Conservation (phyloP, 2,797 vertebrate species). For the Molossus molossus region DNA sequence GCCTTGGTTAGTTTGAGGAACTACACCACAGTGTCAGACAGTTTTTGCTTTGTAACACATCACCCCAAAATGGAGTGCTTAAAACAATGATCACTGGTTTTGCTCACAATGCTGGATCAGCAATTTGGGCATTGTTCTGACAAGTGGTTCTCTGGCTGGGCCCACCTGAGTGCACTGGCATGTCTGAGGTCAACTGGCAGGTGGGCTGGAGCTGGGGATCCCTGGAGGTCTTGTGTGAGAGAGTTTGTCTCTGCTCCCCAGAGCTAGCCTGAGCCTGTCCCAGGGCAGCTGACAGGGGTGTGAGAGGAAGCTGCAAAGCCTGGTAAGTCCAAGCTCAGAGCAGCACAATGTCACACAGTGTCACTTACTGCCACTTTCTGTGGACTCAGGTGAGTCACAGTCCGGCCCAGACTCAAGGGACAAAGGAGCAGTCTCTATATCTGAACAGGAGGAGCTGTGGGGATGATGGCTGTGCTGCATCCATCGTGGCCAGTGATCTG, state of each 20-base stretch:
- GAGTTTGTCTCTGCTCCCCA: not conserved
- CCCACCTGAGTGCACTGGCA: rapidly evolving
- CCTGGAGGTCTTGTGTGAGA: not conserved
- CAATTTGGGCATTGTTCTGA: not conserved
- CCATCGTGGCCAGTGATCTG: not conserved
- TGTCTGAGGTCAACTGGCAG: not conserved
- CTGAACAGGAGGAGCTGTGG: not conserved
- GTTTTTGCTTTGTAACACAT: not conserved
- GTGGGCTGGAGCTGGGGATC: not conserved
- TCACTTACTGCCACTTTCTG: not conserved
- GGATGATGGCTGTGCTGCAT: not conserved
- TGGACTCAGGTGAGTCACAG: not conserved
- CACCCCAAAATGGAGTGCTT: not conserved
- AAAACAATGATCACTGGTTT: not conserved
- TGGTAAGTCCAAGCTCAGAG: not conserved
- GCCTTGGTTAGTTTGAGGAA: not conserved
- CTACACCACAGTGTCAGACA: not conserved
- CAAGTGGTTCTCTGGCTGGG: not conserved
- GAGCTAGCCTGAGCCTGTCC: not conserved
- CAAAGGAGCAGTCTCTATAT: no score
- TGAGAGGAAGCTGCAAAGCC: not conserved
- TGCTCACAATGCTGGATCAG: not conserved
- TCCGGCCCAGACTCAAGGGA: no score
- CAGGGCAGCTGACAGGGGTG: not conserved
- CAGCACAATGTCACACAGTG: no score